Base-by-base conservation (phyloP, 2,797 vertebrate species). In the Nyctalus aviator region DNA sequence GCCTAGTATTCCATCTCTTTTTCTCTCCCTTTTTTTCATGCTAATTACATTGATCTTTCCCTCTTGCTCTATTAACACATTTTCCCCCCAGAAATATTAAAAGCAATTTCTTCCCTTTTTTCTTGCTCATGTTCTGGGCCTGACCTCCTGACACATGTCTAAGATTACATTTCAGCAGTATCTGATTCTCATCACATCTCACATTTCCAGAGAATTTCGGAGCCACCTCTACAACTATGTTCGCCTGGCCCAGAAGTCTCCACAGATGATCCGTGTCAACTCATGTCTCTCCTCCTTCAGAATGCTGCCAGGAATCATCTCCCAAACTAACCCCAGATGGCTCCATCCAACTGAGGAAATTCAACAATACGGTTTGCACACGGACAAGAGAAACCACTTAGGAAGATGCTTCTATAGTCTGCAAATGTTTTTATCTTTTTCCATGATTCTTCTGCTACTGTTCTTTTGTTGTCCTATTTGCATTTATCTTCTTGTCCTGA, bases 261-360 rank as follows among this genome's bases (percentile, higher is more conserved):
- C 93, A 85, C 78, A 97, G 81, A 92, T 94, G 84, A 95, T 93
- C 83, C 17, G 20, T 90, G 73, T 88, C 88, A 95, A 94, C 91
- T 66, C 84, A 73, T 30, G n/a, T 37, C 30, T 15, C 59, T 91
- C 57, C 59, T 96, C 77, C 93, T 94, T 91, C 69, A 94, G 41
- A 78, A 69, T 11, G 7, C 71, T 76, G 44, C 82, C 82, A 96
- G 91, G 44, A 94, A 84, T 84, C 73, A 83, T 50, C 85, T 77
- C 79, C 57, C 46, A 94, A 88, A 96, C 82, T 84, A 95, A 79
- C 53, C 81, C 46, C 90, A 88, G 25, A 64, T 79, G 90, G 77
- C 25, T 96, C 73, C 81, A 92, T 68, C 88, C 84, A 88, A 68
- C 53, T 0, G 3, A 94, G 79, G 86, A 46, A 57, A 66, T 88